A percentile compares a stretch with the other conserved stretches of the same genome.
Conservation (phyloP, 2,888 invertebrate genomes). For the Leucania comma region DNA sequence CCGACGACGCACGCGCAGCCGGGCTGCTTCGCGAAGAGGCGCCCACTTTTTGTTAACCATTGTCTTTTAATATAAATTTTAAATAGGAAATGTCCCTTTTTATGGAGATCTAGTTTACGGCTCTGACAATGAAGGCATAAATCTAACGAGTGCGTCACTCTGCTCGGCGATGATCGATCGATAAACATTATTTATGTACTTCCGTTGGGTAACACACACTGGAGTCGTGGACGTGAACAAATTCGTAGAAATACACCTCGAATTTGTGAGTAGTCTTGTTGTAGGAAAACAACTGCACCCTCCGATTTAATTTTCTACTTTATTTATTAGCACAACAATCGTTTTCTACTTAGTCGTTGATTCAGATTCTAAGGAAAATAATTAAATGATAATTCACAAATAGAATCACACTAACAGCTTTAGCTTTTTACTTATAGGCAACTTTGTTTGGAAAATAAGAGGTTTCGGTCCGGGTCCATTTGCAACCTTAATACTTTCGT, state of each 20-base stretch:
- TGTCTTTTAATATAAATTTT: conserved; percentile 90
- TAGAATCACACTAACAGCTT: conserved; percentile 34
- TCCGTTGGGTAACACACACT: conserved; percentile 82
- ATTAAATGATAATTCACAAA: conserved; percentile 41
- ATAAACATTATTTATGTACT: conserved; percentile 90
- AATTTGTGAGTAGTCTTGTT: conserved; percentile 60
- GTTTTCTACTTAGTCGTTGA: conserved; percentile 20
- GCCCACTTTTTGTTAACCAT: conserved; percentile 90
- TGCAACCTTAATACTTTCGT: conserved; percentile 29
- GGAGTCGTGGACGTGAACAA: conserved; percentile 77
- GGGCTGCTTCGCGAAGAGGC: conserved; percentile 84
- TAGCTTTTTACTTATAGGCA: conserved; percentile 20
- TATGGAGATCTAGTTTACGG: conserved; percentile 91
- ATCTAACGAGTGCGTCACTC: conserved; percentile 88
- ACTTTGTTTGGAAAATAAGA: conserved; percentile 33
- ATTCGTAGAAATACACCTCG: conserved; percentile 75
- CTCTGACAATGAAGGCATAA: conserved; percentile 90
- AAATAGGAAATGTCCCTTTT: conserved; percentile 91
- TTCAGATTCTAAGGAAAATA: conserved; percentile 39
- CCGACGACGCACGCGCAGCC: conserved; percentile 78
- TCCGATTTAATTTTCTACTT: conserved; percentile 47
- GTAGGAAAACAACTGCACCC: conserved; percentile 48
- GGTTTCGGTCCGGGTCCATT: background rate
- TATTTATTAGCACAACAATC: conserved; percentile 52
- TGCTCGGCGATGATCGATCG: conserved; percentile 88